These are phyloP conservation scores for Drosophila asahinai DNA, from an alignment of 1,140 invertebrate genomes.

Conservation along the genomic window DNA sequence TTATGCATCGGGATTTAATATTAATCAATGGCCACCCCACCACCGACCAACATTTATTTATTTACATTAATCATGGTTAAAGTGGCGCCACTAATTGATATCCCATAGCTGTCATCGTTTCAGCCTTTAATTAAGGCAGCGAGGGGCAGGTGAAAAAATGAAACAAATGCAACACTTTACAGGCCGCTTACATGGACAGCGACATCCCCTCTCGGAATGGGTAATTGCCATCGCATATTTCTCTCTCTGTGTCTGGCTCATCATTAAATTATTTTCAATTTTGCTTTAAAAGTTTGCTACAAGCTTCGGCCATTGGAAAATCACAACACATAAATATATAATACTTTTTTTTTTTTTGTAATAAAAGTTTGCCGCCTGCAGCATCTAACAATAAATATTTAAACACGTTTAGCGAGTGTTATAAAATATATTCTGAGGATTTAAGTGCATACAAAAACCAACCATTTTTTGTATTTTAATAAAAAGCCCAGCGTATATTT, in stretches of 20 bases:
- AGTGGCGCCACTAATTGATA: slow-evolving; percentile 61
- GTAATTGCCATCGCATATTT: slow-evolving; percentile 22
- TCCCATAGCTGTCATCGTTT: slow-evolving; percentile 41
- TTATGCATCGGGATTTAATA: slow-evolving; percentile 24
- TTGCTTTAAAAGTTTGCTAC: slow-evolving; percentile 6
- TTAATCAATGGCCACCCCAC: slow-evolving; percentile 36
- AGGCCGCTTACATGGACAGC: slow-evolving; percentile 47
- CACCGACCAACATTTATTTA: slow-evolving; percentile 29
- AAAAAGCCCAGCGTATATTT: slow-evolving; percentile 33
- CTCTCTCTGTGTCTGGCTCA: slow-evolving; percentile 18
- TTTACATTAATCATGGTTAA: slow-evolving; percentile 63
- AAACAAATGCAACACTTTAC: slow-evolving; percentile 48
- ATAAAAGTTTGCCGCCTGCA: background rate
- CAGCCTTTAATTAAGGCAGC: slow-evolving; percentile 40
- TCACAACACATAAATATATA: background rate
- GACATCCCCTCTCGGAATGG: slow-evolving; percentile 12
- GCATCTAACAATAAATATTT: background rate
- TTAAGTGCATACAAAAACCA: slow-evolving; percentile 8
- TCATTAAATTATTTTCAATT: slow-evolving; percentile 47
- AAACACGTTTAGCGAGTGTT: background rate
- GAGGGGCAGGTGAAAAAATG: slow-evolving; percentile 12
- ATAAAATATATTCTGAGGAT: background rate
- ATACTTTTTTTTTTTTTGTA: background rate
- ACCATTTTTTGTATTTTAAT: background rate
- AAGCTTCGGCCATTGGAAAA: slow-evolving; percentile 3